Evolutionary conservation across 2,888 invertebrate species (phyloP).

Genomic region (Lasioglossum pauxillum): DNA sequence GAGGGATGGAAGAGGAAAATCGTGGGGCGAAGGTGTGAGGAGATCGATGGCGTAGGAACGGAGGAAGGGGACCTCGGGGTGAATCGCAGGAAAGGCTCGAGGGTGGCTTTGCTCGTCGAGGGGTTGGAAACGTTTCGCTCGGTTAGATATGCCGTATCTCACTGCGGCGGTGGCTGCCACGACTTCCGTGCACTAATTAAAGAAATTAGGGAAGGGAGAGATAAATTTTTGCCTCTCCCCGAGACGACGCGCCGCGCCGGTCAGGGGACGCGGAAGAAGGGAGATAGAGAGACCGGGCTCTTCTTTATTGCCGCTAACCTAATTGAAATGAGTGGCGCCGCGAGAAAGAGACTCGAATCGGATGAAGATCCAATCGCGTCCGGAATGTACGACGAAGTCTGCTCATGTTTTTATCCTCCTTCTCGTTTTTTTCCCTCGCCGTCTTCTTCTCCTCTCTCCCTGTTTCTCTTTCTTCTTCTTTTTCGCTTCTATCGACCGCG

Average conservation of each 20-base stretch:
- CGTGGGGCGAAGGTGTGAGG: constrained; percentile 45
- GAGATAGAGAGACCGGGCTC: constrained; percentile 36
- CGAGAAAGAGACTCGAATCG: constrained; percentile 50
- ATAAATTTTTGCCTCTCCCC: constrained; percentile 59
- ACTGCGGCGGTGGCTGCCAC: constrained; percentile 63
- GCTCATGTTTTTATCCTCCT: constrained; percentile 19
- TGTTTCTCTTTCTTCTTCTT: neutral
- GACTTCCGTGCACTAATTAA: constrained; percentile 73
- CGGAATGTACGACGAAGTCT: constrained; percentile 34
- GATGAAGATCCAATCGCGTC: constrained; percentile 45
- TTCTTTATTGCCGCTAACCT: constrained; percentile 66
- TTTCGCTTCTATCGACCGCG: neutral
- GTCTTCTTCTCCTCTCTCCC: neutral
- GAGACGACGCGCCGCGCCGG: neutral
- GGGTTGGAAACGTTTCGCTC: constrained; percentile 73
- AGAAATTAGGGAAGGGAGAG: constrained; percentile 69
- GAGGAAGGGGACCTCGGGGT: constrained; percentile 23
- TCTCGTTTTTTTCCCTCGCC: constrained; percentile 16
- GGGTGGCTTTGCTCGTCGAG: constrained; percentile 71
- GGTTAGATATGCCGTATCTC: constrained; percentile 75
- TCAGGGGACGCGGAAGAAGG: constrained; percentile 23
- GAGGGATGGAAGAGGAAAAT: constrained; percentile 35
- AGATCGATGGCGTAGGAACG: constrained; percentile 31
- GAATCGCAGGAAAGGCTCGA: constrained; percentile 69
- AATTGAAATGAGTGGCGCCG: constrained; percentile 68